phyloP scores from a whole-genome alignment of 2,113 vertebrate species.

The Trematomus loennbergii region DNA sequence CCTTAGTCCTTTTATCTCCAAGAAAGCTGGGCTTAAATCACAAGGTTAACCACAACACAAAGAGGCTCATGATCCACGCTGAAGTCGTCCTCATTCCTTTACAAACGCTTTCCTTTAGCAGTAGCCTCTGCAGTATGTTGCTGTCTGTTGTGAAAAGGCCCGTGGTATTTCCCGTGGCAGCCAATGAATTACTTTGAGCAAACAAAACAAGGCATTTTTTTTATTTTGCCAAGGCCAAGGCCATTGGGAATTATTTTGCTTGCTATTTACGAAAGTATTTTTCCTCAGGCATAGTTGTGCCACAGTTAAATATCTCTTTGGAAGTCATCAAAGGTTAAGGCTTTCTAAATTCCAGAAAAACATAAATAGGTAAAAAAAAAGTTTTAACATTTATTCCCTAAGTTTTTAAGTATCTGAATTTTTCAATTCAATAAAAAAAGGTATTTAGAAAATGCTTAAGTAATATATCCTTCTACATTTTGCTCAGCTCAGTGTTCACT shows the following conservation, averaged over 20 bases:
- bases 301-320: conserved; percentile 37
- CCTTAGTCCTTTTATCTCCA: conserved; percentile 14
- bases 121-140: conserved; percentile 5
- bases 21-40: conserved; percentile 30
- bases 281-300: conserved; percentile 13
- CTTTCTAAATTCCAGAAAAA: background rate
- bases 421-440: background rate
- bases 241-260: conserved; percentile 7
- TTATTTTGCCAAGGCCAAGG: conserved; percentile 21
- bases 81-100: conserved; percentile 22
- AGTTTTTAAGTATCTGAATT: background rate
- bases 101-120: conserved; percentile 2
- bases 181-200: conserved; percentile 27
- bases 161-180: background rate
- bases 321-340: conserved; percentile 4
- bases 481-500: background rate
- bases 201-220: conserved; percentile 3
- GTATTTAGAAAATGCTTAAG: background rate
- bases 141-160: conserved; percentile 6
- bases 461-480: background rate
- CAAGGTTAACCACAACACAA: conserved; percentile 20
- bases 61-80: conserved; percentile 9
- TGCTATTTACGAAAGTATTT: conserved; percentile 12
- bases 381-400: background rate
- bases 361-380: background rate